Evolutionary conservation across 2,113 vertebrate genomes (phyloP).

Genomic region (Saimiri boliviensis): DNA sequence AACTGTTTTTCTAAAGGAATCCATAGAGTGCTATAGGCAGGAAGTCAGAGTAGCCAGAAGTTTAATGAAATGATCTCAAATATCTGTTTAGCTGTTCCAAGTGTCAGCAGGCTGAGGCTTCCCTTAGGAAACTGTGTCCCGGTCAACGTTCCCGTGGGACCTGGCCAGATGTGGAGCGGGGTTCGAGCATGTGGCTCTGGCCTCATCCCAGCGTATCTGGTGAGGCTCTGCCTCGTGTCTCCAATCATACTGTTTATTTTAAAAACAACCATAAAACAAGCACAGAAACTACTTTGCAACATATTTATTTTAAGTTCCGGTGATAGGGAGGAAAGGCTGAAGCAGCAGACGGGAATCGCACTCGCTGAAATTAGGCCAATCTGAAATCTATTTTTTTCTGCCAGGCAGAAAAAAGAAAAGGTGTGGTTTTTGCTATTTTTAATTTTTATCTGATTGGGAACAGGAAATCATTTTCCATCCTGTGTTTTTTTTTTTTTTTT

Average conservation of each 20-base stretch:
- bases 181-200: not conserved
- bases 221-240: not conserved
- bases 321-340: fast-evolving
- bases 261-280: not conserved
- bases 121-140: fast-evolving
- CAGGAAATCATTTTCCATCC: not conserved
- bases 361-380: not conserved
- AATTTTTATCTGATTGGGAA: not conserved
- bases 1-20: not conserved
- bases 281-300: not conserved
- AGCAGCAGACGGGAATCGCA: not conserved
- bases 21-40: not conserved
- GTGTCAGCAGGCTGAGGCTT: not conserved
- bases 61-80: fast-evolving
- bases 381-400: not conserved
- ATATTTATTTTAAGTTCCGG: not conserved
- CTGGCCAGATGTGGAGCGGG: fast-evolving
- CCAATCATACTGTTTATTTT: not conserved
- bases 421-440: not conserved
- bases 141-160: fast-evolving
- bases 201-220: no score
- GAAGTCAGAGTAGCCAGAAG: fast-evolving
- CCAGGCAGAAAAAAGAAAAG: not conserved
- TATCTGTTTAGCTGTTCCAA: fast-evolving
- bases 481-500: no score